Conservation (phyloP, 2,113 vertebrate genomes). For the Micronycteris hirsuta region DNA sequence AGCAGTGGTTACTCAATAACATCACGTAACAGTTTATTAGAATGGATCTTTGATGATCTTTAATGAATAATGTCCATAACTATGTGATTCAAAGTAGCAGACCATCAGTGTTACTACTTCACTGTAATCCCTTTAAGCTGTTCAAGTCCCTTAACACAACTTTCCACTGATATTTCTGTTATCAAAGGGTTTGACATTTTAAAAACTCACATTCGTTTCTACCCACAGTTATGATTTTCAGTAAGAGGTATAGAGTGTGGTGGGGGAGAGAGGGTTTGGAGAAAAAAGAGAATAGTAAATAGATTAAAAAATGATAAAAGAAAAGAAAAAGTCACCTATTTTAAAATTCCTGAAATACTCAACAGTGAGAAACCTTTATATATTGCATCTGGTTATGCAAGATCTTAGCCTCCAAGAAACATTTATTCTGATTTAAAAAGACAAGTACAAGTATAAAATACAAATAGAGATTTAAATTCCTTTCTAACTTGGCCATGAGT, state of each 20-base stretch:
- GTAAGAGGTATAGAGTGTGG: not conserved
- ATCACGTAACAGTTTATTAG: not conserved
- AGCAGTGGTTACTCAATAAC: not conserved
- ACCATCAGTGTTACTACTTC: not conserved
- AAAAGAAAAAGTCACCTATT: not conserved
- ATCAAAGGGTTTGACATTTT: not conserved
- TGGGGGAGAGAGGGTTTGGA: rapidly evolving
- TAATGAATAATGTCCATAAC: not conserved
- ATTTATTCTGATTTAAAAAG: not conserved
- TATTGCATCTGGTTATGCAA: not conserved
- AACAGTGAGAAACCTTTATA: not conserved
- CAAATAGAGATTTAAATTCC: not conserved
- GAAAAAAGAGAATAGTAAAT: not conserved
- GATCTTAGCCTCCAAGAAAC: not conserved
- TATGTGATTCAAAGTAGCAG: not conserved
- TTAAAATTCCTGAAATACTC: not conserved
- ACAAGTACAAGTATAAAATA: not conserved
- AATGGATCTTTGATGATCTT: not conserved
- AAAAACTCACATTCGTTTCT: not conserved
- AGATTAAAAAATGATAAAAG: not conserved
- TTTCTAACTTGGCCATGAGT: not conserved
- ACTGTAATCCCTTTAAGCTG: not conserved
- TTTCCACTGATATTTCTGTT: not conserved
- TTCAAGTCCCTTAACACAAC: not conserved
- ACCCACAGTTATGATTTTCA: not conserved